Evolutionary conservation across 1,140 invertebrate genomes (phyloP).

Genomic region (Babylonia areolata): DNA sequence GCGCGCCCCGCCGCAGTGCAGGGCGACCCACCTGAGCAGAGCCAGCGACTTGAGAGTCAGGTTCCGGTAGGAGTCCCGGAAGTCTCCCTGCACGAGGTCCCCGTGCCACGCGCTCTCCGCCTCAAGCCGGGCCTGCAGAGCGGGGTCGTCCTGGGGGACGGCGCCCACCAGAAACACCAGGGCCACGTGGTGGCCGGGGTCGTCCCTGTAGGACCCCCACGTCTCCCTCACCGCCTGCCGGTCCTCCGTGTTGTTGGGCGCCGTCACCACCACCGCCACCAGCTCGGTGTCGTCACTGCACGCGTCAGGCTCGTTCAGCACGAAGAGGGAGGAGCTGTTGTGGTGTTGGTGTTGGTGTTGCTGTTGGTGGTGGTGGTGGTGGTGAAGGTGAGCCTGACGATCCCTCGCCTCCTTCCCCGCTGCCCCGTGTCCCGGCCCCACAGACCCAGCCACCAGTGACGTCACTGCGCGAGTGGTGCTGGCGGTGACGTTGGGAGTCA

Average conservation of each 20-base stretch:
- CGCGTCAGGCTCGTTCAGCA: constrained; percentile 31
- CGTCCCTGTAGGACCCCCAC: constrained; percentile 61
- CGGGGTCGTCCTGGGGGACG: constrained; percentile 77
- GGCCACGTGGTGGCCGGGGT: constrained; percentile 43
- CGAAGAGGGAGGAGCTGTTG: not conserved
- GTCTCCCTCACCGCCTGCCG: constrained; percentile 66
- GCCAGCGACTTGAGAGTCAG: constrained; percentile 91
- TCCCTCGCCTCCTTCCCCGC: no score
- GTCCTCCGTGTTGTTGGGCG: constrained; percentile 47
- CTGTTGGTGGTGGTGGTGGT: no score
- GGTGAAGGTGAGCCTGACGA: no score
- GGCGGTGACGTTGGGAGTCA: no score
- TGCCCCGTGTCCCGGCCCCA: not conserved
- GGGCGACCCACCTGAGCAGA: constrained; percentile 86
- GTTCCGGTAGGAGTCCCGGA: constrained; percentile 87
- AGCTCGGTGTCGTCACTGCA: constrained; percentile 40
- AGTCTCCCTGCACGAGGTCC: constrained; percentile 88
- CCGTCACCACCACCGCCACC: constrained; percentile 51
- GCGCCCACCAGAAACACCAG: constrained; percentile 85
- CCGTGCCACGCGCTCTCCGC: constrained; percentile 80
- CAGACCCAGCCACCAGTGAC: no score
- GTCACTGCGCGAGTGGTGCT: no score
- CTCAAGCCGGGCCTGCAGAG: constrained; percentile 56
- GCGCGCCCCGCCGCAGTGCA: constrained; percentile 80
- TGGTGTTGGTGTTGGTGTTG: not conserved